phyloP scores from a whole-genome alignment of 2,888 invertebrate species.

The Heliconius cydno region DNA sequence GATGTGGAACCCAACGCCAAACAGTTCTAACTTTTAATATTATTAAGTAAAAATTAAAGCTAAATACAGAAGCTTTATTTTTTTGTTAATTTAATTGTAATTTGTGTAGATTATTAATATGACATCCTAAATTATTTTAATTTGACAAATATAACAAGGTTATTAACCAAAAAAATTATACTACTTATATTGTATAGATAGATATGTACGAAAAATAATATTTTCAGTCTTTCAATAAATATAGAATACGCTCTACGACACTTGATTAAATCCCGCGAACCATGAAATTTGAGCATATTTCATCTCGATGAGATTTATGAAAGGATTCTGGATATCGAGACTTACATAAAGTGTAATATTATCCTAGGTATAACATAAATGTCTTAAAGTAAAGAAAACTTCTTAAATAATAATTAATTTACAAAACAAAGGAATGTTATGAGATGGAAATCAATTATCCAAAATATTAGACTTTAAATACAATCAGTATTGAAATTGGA shows the following conservation, averaged over 20 bases:
- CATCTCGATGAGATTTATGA: conserved; percentile 32
- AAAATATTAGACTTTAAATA: too few species aligned
- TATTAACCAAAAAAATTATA: too few species aligned
- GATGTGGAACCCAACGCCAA: not conserved
- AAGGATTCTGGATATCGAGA: conserved; percentile 38
- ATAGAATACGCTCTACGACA: conserved; percentile 28
- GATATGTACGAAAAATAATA: not conserved
- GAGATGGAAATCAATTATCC: too few species aligned
- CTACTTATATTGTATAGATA: not conserved
- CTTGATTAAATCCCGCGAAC: conserved; percentile 38
- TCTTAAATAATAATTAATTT: not conserved
- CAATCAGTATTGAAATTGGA: not conserved
- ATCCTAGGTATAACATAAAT: not conserved
- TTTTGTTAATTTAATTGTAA: not conserved
- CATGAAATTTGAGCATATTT: conserved; percentile 35
- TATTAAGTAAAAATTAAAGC: too few species aligned
- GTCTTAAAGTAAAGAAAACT: not conserved
- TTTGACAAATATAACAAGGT: not conserved
- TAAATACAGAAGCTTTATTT: too few species aligned
- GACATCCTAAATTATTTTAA: not conserved
- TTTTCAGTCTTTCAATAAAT: conserved; percentile 1
- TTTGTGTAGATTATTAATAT: not conserved
- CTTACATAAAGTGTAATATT: conserved; percentile 3
- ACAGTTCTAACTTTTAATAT: not conserved
- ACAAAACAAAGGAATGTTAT: too few species aligned